phyloP scores from a whole-genome alignment of 2,888 invertebrate species.

The Rhyacophila evoluta region DNA sequence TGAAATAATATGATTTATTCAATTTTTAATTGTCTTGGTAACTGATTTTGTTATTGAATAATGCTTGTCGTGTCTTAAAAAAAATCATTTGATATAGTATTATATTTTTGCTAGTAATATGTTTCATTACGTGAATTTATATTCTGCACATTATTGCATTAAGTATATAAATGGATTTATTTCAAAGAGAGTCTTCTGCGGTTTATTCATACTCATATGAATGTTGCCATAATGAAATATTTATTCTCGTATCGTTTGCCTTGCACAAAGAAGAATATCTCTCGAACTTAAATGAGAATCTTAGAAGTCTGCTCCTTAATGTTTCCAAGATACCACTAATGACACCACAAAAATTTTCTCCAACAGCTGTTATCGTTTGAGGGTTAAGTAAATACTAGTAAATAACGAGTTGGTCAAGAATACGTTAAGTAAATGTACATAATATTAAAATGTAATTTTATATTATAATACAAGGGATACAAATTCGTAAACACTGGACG shows the following conservation, averaged over 20 bases:
- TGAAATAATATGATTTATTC: too few relatives aligned
- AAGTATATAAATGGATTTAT: too few relatives aligned
- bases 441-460: background rate
- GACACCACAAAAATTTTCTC: conserved; percentile 48
- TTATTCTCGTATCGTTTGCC: conserved; percentile 13
- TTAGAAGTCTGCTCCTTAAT: conserved; percentile 45
- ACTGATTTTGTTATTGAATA: too few relatives aligned
- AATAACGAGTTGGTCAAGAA: conserved; percentile 33
- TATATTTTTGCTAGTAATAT: too few relatives aligned
- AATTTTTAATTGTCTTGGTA: too few relatives aligned
- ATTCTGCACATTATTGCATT: too few relatives aligned
- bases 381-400: conserved; percentile 28
- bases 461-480: background rate
- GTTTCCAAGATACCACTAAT: conserved; percentile 48
- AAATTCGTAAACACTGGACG: background rate
- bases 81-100: too few relatives aligned
- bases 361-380: conserved; percentile 36
- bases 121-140: too few relatives aligned
- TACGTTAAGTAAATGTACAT: background rate
- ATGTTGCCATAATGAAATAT: conserved; percentile 26
- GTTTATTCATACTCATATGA: background rate
- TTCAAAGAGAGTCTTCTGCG: background rate
- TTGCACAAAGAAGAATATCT: conserved; percentile 35
- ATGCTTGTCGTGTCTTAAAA: too few relatives aligned
- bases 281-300: conserved; percentile 4